Conservation (phyloP, 2,113 vertebrate species). For the Dromas ardeola region DNA sequence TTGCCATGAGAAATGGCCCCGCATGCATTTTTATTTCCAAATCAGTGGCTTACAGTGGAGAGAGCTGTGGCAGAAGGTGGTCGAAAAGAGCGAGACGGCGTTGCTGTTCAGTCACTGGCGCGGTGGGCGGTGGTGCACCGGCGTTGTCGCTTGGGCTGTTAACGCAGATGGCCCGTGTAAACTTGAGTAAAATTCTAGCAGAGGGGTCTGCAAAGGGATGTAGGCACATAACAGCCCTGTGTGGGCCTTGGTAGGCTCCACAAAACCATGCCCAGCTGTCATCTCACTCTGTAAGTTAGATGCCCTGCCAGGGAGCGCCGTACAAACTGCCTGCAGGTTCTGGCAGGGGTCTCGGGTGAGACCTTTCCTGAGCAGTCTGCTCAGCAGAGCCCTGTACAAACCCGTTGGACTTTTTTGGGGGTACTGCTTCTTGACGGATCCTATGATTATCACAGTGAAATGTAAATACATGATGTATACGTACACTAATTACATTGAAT, state of each 20-base stretch:
- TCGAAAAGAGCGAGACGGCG: background rate
- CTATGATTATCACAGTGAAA: background rate
- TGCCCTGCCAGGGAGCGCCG: background rate
- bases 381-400: background rate
- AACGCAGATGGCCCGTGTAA: conserved; percentile 25
- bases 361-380: background rate
- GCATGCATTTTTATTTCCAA: background rate
- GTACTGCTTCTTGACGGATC: background rate
- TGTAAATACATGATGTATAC: background rate
- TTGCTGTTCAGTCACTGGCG: background rate
- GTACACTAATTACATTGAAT: background rate
- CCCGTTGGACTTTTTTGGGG: background rate
- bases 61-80: background rate
- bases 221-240: background rate
- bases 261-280: conserved; percentile 20
- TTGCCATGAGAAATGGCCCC: background rate
- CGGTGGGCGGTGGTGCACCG: background rate
- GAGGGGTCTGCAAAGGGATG: conserved; percentile 22
- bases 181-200: background rate
- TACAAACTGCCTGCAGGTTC: background rate
- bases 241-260: conserved; percentile 41
- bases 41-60: background rate
- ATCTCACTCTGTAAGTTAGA: background rate
- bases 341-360: background rate
- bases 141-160: background rate